These are phyloP conservation scores for Tonatia bakeri DNA, from an alignment of 2,113 vertebrate species.

Conservation along the genomic window DNA sequence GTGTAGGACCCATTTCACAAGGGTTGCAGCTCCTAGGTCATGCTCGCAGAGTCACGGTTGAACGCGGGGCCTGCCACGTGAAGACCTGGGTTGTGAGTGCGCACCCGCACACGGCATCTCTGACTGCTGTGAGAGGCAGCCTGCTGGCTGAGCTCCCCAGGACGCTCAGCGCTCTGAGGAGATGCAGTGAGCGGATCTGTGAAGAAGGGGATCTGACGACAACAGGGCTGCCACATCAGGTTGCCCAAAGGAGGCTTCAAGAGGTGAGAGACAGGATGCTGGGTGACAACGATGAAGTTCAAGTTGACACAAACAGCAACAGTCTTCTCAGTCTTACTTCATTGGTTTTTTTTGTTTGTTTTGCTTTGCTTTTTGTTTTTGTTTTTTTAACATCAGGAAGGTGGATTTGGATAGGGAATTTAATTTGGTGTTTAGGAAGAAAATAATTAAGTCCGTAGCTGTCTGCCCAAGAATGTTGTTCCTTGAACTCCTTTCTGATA, in stretches of 20 bases:
- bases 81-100: background rate
- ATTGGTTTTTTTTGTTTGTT: background rate
- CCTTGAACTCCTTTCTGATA: slow-evolving; percentile 72
- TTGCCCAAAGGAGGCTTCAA: slow-evolving; percentile 73
- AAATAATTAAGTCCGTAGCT: slow-evolving; percentile 78
- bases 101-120: slow-evolving; percentile 21
- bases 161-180: slow-evolving; percentile 57
- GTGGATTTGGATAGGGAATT: slow-evolving; percentile 76
- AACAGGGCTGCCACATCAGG: slow-evolving; percentile 70
- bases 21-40: background rate
- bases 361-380: background rate
- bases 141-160: slow-evolving; percentile 55
- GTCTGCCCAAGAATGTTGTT: slow-evolving; percentile 76
- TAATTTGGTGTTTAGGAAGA: slow-evolving; percentile 75
- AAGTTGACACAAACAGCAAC: slow-evolving; percentile 64
- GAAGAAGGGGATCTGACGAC: slow-evolving; percentile 73
- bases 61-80: slow-evolving; percentile 35
- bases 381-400: slow-evolving; percentile 65
- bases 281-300: slow-evolving; percentile 69
- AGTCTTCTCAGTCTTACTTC: slow-evolving; percentile 63
- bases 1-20: background rate
- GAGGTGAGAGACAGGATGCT: slow-evolving; percentile 75
- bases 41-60: background rate
- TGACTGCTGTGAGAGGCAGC: slow-evolving; percentile 45
- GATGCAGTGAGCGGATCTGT: slow-evolving; percentile 58